Percentiles rank a stretch among this genome's conserved stretches.
phyloP scores from a whole-genome alignment of 1,140 invertebrate genomes.

The Drosophila micromelanica region DNA sequence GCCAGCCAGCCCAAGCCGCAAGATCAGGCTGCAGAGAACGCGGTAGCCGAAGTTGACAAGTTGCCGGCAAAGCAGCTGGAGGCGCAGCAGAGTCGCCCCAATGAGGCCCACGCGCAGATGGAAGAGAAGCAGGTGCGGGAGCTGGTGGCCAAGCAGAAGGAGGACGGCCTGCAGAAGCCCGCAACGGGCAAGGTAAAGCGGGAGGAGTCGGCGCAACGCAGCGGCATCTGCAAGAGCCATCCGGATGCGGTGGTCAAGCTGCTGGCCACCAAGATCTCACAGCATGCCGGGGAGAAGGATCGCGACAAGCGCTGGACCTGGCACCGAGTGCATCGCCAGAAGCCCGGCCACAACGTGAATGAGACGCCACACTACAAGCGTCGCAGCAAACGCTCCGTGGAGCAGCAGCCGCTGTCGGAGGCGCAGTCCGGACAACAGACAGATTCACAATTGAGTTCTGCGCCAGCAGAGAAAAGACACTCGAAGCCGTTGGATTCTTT shows the following conservation, averaged over 20 bases:
- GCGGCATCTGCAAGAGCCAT: conserved; percentile 7
- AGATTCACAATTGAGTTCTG: not conserved
- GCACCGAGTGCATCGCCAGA: conserved; percentile 18
- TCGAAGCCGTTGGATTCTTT: conserved; percentile 47
- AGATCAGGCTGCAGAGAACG: not conserved
- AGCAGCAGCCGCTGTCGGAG: not conserved
- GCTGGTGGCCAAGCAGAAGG: conserved; percentile 1
- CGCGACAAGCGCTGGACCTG: conserved; percentile 34
- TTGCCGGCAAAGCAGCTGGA: not conserved
- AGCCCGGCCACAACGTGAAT: not conserved
- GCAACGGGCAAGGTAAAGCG: conserved; percentile 3
- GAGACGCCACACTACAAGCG: not conserved
- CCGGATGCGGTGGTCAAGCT: conserved; percentile 50
- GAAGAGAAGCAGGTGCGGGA: not conserved
- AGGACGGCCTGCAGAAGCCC: not conserved
- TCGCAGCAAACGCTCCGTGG: conserved; percentile 31
- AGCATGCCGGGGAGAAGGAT: conserved; percentile 28
- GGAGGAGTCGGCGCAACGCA: not conserved
- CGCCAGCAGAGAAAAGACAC: not conserved
- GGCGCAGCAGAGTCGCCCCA: no score
- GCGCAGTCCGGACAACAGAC: not conserved
- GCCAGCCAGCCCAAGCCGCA: not conserved
- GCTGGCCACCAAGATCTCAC: conserved; percentile 53
- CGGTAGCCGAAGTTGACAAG: not conserved
- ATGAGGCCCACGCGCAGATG: not conserved